Evolutionary conservation across 2,797 vertebrate genomes (phyloP).

Genomic region (Chloroceryle inda): DNA sequence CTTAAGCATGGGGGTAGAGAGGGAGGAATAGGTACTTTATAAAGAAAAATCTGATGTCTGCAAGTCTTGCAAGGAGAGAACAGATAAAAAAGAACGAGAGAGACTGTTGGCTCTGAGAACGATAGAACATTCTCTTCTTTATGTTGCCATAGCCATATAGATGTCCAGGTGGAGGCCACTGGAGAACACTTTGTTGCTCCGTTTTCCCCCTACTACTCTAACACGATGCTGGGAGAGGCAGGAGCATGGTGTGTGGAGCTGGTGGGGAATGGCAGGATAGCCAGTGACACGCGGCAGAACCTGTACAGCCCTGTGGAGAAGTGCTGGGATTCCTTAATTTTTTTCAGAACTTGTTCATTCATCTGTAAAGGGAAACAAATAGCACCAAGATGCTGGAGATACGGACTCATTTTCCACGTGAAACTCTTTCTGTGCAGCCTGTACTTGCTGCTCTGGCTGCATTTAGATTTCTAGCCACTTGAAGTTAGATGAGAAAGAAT

Average conservation of each 20-base stretch:
- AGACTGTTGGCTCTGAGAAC: neutral
- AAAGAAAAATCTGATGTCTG: neutral
- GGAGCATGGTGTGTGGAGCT: accelerated
- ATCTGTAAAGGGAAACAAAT: neutral
- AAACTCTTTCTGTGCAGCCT: neutral
- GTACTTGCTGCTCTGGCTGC: neutral
- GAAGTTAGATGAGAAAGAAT: neutral
- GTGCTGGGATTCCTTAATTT: neutral
- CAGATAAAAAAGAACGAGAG: neutral
- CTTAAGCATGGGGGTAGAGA: neutral
- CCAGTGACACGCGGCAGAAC: neutral
- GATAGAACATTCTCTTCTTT: neutral
- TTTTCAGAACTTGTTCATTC: neutral
- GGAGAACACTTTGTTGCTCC: neutral
- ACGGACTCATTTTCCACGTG: neutral
- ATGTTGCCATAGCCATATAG: neutral
- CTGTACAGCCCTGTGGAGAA: neutral
- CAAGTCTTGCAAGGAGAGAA: neutral
- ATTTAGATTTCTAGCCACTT: neutral
- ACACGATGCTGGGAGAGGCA: neutral
- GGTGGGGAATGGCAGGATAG: neutral
- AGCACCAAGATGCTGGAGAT: neutral
- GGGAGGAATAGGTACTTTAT: neutral
- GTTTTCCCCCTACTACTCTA: neutral
- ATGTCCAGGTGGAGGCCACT: neutral